phyloP scores from a whole-genome alignment of 2,888 invertebrate genomes.

The Caenorhabditis panamensis region DNA sequence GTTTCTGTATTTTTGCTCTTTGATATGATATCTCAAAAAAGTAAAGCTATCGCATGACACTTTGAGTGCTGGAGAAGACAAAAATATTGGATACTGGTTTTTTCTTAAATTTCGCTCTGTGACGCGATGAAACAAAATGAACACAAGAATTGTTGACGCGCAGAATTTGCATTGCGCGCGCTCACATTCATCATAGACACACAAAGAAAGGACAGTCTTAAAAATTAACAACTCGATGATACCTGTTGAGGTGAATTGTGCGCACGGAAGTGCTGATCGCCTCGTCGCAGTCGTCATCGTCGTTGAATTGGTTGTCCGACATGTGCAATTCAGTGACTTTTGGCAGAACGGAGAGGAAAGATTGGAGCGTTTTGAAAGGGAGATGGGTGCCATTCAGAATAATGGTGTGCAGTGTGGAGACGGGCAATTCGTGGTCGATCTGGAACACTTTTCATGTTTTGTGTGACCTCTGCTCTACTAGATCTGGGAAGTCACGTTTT shows the following conservation, averaged over 20 bases:
- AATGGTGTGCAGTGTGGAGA: slow-evolving; percentile 65
- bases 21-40: not conserved
- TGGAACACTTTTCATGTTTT: slow-evolving; percentile 21
- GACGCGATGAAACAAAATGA: slow-evolving; percentile 18
- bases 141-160: slow-evolving; percentile 44
- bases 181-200: slow-evolving; percentile 46
- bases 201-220: slow-evolving; percentile 30
- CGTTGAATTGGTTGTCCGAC: slow-evolving; percentile 69
- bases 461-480: not conserved
- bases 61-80: not conserved
- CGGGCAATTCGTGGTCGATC: slow-evolving; percentile 61
- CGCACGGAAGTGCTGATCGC: slow-evolving; percentile 60
- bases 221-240: slow-evolving; percentile 16
- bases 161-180: slow-evolving; percentile 53
- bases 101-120: not conserved
- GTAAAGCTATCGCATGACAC: slow-evolving; percentile 16
- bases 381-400: slow-evolving; percentile 74
- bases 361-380: slow-evolving; percentile 63
- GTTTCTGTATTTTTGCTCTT: not conserved
- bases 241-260: slow-evolving; percentile 69
- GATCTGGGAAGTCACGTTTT: not conserved
- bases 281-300: slow-evolving; percentile 51
- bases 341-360: slow-evolving; percentile 63
- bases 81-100: slow-evolving; percentile 46
- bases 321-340: slow-evolving; percentile 71